A percentile compares a stretch with the other conserved stretches of the same genome.
Conservation (phyloP, 2,113 vertebrate genomes). For the Saccopteryx leptura region DNA sequence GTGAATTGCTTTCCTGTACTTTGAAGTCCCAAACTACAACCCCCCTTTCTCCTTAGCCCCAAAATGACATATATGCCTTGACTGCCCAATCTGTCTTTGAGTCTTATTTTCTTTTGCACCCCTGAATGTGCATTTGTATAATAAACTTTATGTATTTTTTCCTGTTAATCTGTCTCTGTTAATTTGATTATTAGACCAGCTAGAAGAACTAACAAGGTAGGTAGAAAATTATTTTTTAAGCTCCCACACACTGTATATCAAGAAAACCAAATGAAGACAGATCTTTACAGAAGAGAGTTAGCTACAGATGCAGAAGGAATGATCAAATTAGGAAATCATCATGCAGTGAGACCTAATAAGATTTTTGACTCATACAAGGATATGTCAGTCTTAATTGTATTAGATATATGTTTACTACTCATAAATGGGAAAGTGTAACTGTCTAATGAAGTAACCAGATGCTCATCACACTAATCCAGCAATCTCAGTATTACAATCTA, state of each 20-base stretch:
- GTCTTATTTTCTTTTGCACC: not conserved
- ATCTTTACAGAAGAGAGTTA: not conserved
- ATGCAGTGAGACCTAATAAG: not conserved
- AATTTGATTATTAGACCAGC: not conserved
- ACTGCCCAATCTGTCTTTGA: not conserved
- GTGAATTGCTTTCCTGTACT: not conserved
- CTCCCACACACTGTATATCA: not conserved
- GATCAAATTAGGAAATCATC: not conserved
- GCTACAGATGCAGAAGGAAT: not conserved
- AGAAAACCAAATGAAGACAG: not conserved
- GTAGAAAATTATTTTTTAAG: not conserved
- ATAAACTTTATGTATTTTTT: not conserved
- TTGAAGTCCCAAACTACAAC: not conserved
- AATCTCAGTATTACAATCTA: not conserved
- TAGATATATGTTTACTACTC: not conserved
- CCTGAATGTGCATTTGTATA: not conserved
- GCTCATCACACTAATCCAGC: not conserved
- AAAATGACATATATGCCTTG: not conserved
- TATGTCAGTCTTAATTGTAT: not conserved
- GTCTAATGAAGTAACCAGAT: not conserved
- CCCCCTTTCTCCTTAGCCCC: not conserved
- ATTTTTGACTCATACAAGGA: slow-evolving; percentile 18
- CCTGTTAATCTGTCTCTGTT: not conserved
- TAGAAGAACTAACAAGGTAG: not conserved
- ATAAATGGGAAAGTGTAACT: not conserved